phyloP scores from a whole-genome alignment of 2,888 invertebrate genomes.

The Luffia ferchaultella region DNA sequence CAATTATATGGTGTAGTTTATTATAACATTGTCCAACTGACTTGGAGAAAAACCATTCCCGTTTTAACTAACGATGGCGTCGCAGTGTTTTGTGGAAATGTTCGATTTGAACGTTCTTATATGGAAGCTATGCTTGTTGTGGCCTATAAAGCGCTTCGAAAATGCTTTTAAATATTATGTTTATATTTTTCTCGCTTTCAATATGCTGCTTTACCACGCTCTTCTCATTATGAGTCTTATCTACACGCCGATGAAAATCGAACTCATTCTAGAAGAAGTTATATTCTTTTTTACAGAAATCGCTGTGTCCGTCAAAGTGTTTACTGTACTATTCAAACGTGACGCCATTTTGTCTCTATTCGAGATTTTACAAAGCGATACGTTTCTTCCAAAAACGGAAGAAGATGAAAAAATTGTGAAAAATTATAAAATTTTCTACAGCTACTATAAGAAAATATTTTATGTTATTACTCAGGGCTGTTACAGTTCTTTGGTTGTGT shows the following conservation, averaged over 20 bases:
- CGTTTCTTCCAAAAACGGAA: conserved; percentile 28
- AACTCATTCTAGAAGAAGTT: neutral
- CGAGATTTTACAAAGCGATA: conserved; percentile 32
- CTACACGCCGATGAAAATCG: neutral
- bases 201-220: neutral
- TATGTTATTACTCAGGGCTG: conserved; percentile 23
- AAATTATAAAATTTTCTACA: conserved; percentile 23
- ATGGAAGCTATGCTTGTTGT: neutral
- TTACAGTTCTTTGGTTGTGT: conserved; percentile 24
- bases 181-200: neutral
- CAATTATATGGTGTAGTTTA: too few relatives aligned
- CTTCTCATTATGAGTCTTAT: neutral
- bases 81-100: neutral
- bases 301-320: conserved; percentile 1
- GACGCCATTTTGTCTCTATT: conserved; percentile 15
- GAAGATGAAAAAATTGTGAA: conserved; percentile 23
- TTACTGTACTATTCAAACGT: neutral
- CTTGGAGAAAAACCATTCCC: too few relatives aligned
- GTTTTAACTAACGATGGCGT: neutral
- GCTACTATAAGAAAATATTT: conserved; percentile 24
- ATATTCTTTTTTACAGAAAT: conserved; percentile 1
- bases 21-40: too few relatives aligned
- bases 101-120: neutral
- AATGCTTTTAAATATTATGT: neutral
- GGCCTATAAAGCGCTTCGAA: neutral